Base-by-base conservation (phyloP, 2,888 invertebrate genomes). In the Dinocampus coccinellae region DNA sequence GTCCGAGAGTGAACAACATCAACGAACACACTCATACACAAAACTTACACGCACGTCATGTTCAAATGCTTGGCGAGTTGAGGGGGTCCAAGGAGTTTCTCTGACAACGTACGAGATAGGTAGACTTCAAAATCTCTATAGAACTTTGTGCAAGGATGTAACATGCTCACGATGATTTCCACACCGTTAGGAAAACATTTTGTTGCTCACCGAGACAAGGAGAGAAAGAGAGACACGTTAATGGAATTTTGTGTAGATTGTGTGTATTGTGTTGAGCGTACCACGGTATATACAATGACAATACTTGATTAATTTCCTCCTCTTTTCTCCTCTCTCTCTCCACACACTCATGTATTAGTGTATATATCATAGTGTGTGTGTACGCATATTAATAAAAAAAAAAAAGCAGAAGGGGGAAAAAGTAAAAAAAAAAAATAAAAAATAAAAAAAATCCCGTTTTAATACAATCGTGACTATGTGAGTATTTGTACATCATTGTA, bases 261-360 rank as follows among this genome's bases (percentile, higher is more conserved):
- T 65, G 33, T 26, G 29, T 65, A 47, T 3, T 20, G 16, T 13
- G 42, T 16, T 16, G 16, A 47, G n/a, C n/a, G 7, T 16, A 47
- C 16, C 20, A 47, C n/a, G n/a, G 47, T 16, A 16, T n/a, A 13
- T 33, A 2, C 10, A 10, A 6, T 16, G 29, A 55, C 65, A 52
- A 29, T 3, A 4, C 13, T 55, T 33, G 13, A 65, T 65, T 65
- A 53, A 65, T 65, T 65, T n/a, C n/a, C n/a, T n/a, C n/a, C n/a
- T n/a, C n/a, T n/a, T 53, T 52, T 52, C 1, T 47, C 0, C 20
- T 47, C 3, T 29, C 20, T 52, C 20, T 2, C 7, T 1, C 6
- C n/a, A 39, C 39, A 39, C n/a, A 2, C 2, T 13, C 36, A 36
- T 36, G 36, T 3, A 13, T n/a, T 3, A n/a, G 39, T 33, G 29